Evolutionary conservation across 2,113 vertebrate species (phyloP).

Genomic region (Rhinogobius similis): DNA sequence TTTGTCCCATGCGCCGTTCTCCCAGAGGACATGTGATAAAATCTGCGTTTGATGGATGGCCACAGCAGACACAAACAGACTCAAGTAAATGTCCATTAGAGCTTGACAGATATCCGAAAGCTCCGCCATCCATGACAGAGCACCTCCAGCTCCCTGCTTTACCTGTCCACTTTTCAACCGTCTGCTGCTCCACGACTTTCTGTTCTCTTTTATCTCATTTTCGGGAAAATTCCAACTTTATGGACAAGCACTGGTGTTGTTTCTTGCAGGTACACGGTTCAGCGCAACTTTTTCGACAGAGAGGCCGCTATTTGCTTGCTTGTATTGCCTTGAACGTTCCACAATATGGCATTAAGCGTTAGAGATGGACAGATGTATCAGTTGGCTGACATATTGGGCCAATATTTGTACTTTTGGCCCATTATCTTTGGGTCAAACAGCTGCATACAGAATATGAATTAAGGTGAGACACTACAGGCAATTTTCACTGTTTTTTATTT

Average conservation of each 20-base stretch:
- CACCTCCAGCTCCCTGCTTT: slow-evolving; percentile 6
- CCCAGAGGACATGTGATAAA: slow-evolving; percentile 53
- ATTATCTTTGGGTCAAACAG: too few species aligned
- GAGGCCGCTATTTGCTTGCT: too few species aligned
- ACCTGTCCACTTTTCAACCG: slow-evolving; percentile 16
- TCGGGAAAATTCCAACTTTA: background rate
- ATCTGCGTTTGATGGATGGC: slow-evolving; percentile 37
- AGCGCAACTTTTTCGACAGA: too few species aligned
- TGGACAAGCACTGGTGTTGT: background rate
- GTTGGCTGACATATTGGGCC: too few species aligned
- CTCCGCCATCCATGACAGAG: slow-evolving; percentile 19
- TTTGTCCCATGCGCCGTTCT: slow-evolving; percentile 26
- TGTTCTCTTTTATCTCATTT: background rate
- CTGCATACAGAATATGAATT: too few species aligned
- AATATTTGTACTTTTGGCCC: too few species aligned
- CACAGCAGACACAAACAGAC: slow-evolving; percentile 19
- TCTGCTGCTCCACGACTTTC: background rate
- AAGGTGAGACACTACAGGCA: too few species aligned
- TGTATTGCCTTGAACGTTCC: too few species aligned
- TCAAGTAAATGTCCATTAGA: slow-evolving; percentile 52
- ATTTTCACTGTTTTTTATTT: too few species aligned
- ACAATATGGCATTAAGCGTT: too few species aligned
- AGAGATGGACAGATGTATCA: too few species aligned
- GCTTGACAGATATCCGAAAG: slow-evolving; percentile 46
- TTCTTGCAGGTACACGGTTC: too few species aligned